These are phyloP conservation scores for Potorous gilbertii DNA, from an alignment of 2,797 vertebrate genomes.

Conservation along the genomic window DNA sequence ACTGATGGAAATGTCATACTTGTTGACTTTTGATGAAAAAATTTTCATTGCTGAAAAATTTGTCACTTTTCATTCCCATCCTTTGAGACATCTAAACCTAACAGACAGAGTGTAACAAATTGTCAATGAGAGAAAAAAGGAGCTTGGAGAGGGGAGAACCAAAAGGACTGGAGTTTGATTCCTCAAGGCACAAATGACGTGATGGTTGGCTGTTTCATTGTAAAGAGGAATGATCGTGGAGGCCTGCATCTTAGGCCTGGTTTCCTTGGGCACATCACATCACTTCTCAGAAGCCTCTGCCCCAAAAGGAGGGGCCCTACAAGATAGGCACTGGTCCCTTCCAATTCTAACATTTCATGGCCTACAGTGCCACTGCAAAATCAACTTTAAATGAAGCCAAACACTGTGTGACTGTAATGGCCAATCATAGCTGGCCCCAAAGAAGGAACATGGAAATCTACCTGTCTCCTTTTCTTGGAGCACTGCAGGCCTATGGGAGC, in stretches of 20 bases:
- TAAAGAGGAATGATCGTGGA: constrained; percentile 22
- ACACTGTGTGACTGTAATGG: neutral
- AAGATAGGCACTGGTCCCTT: neutral
- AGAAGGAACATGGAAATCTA: neutral
- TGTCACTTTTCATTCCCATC: constrained; percentile 32
- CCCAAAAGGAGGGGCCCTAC: neutral
- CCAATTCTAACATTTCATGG: neutral
- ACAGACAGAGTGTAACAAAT: neutral
- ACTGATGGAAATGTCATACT: neutral
- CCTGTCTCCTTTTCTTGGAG: neutral
- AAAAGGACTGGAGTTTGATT: neutral
- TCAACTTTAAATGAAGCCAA: neutral
- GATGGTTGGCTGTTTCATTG: neutral
- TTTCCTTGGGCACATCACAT: neutral
- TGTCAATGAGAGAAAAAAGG: constrained; percentile 18
- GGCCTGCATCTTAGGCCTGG: neutral
- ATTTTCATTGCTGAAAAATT: constrained; percentile 34
- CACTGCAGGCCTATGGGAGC: neutral
- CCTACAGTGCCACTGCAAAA: neutral
- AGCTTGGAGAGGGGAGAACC: neutral
- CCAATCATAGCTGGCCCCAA: neutral
- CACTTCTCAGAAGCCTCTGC: neutral
- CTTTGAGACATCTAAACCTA: constrained; percentile 28
- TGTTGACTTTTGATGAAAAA: neutral
- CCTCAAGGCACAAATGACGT: constrained; percentile 22